Conservation (phyloP, 2,113 vertebrate species). For the Pandion haliaetus region DNA sequence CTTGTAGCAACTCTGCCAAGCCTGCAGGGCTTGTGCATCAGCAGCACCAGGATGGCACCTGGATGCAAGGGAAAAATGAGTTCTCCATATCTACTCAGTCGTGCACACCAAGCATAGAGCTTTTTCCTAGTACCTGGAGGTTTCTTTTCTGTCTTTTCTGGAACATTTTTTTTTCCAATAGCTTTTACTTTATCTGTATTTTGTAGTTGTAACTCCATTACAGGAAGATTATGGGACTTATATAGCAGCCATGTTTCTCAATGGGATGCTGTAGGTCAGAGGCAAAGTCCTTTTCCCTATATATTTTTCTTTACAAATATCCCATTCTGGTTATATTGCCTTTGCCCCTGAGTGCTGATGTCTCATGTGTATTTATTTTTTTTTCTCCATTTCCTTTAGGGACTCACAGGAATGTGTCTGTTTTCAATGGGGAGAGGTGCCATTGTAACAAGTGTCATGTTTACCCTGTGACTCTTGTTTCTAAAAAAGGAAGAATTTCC, state of each 20-base stretch:
- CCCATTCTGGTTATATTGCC: conserved; percentile 51
- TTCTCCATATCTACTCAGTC: fast-evolving
- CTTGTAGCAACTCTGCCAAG: fast-evolving
- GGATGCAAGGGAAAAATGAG: background rate
- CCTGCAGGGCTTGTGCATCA: fast-evolving
- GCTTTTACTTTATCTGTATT: conserved; percentile 4
- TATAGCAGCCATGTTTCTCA: conserved; percentile 22
- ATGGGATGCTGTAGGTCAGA: conserved; percentile 49
- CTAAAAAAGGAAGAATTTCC: conserved; percentile 51
- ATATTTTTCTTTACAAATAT: conserved; percentile 66
- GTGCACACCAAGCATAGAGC: background rate
- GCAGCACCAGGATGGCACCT: background rate
- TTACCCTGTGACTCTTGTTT: conserved; percentile 44
- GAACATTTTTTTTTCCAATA: background rate
- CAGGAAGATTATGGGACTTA: background rate
- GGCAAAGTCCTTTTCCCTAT: conserved; percentile 62
- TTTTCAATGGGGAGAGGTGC: conserved; percentile 45
- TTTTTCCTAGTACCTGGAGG: background rate
- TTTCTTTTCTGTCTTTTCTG: background rate
- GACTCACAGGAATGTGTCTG: conserved; percentile 54
- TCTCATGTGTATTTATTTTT: conserved; percentile 41
- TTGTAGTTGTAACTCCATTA: conserved; percentile 26
- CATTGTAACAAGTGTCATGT: conserved; percentile 35
- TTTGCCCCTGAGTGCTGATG: conserved; percentile 41
- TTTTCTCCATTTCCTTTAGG: conserved; percentile 3